Evolutionary conservation across 2,888 invertebrate species (phyloP).

Genomic region (Ernsta delagoae): DNA sequence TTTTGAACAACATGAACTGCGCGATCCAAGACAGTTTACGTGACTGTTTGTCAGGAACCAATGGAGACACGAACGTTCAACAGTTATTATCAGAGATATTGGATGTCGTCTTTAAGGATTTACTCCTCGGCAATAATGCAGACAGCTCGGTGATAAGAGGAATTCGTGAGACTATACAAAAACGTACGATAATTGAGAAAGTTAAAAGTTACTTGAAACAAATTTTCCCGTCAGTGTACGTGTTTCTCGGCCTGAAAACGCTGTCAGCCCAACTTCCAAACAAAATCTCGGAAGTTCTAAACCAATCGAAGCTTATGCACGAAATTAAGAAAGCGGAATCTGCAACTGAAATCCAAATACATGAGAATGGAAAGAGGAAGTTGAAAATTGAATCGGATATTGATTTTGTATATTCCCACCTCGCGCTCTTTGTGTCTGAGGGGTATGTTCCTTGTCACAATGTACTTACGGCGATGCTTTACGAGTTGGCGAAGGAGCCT

Average conservation of each 20-base stretch:
- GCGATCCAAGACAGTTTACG: conserved; percentile 69
- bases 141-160: conserved; percentile 59
- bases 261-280: conserved; percentile 56
- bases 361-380: conserved; percentile 48
- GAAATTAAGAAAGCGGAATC: conserved; percentile 59
- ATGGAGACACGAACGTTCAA: conserved; percentile 78
- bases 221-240: conserved; percentile 73
- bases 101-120: conserved; percentile 75
- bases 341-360: conserved; percentile 57
- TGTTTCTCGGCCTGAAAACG: conserved; percentile 60
- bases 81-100: conserved; percentile 76
- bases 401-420: conserved; percentile 63
- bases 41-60: conserved; percentile 80
- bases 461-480: conserved; percentile 63
- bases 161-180: conserved; percentile 60
- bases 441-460: conserved; percentile 72
- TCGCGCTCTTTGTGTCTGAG: conserved; percentile 68
- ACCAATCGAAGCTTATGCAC: conserved; percentile 59
- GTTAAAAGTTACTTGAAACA: conserved; percentile 72
- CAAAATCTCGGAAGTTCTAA: conserved; percentile 52
- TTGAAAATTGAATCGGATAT: conserved; percentile 51
- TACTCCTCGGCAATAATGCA: conserved; percentile 64
- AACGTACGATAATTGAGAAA: conserved; percentile 58
- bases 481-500: conserved; percentile 64
- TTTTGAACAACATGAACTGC: conserved; percentile 62